Base-by-base conservation (phyloP, 2,113 vertebrate genomes). In the Capricornis sumatraensis region DNA sequence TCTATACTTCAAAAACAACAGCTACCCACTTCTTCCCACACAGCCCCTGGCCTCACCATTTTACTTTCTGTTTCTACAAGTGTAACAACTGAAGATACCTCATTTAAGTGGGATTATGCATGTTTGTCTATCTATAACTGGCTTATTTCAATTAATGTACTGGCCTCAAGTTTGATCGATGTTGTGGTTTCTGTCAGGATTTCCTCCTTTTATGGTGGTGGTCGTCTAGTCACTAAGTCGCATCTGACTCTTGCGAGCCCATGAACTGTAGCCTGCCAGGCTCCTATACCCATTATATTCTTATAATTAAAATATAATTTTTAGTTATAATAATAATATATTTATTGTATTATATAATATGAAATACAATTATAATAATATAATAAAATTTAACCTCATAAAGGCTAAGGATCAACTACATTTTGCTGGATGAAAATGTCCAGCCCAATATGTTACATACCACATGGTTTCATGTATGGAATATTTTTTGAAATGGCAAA, bases 51-150 rank as follows among this genome's bases (percentile, higher is more conserved):
- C 1, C 60, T 28, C 47, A 5, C 5, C 50, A 3, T 45, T 64
- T 52, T 47, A 13, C 3, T 12, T 92, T 45, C 28, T 92, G 27
- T 92, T 84, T 71, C 40, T 71, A 8, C 43, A 40, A 25, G 53
- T 6, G 0, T n/a, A 30, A 74, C 36, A 5, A 17, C 10, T 0
- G 1, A 5, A 45, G 36, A 55, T 1, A n/a, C 5, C 5, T 55
- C 60, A 13, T 60, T 9, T 36, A 9, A 27, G 43, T 36, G 55
- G 23, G n/a, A 19, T 19, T 16, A 27, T 17, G 21, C 30, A 50
- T 21, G n/a, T 50, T 50, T 81, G 43, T 60, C 89, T 60, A 47
- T 79, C 58, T 67, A 36, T n/a, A 60, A 55, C n/a, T 55, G 27
- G 17, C 30, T 50, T 79, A 79, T 91, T 60, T 60, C 89, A 47